Evolutionary conservation across 2,888 invertebrate species (phyloP).

Genomic region (Sesia apiformis): DNA sequence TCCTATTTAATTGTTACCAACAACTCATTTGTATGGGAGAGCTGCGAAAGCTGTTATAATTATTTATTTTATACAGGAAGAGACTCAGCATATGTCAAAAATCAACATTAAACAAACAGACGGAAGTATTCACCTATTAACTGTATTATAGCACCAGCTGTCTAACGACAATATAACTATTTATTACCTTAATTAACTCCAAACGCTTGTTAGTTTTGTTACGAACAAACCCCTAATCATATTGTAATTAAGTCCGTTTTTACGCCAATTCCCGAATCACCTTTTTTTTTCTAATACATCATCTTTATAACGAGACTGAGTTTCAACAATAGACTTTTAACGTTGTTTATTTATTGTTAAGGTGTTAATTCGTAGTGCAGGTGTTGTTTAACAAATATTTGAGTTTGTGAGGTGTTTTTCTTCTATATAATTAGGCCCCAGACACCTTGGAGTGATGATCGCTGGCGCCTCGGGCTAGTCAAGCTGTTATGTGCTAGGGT

Average conservation of each 20-base stretch:
- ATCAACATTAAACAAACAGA: slow-evolving; percentile 38
- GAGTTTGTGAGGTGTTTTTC: slow-evolving; percentile 51
- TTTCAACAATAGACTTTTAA: slow-evolving; percentile 12
- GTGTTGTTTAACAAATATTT: slow-evolving; percentile 44
- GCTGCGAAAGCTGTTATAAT: too few relatives aligned
- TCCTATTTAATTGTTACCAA: too few relatives aligned
- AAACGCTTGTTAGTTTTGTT: slow-evolving; percentile 66
- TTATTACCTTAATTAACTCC: slow-evolving; percentile 62
- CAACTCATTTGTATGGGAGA: too few relatives aligned
- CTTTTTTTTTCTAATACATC: slow-evolving; percentile 23
- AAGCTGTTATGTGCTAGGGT: slow-evolving; percentile 13
- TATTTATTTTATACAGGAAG: too few relatives aligned
- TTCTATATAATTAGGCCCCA: slow-evolving; percentile 64
- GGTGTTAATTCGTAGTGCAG: slow-evolving; percentile 11
- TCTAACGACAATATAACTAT: slow-evolving; percentile 65
- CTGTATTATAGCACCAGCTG: slow-evolving; percentile 36
- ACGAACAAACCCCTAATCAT: slow-evolving; percentile 65
- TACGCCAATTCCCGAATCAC: slow-evolving; percentile 57
- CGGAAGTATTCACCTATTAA: slow-evolving; percentile 19
- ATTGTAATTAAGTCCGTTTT: slow-evolving; percentile 66
- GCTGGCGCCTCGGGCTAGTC: slow-evolving; percentile 53
- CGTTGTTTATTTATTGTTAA: slow-evolving; percentile 16
- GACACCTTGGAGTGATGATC: slow-evolving; percentile 63
- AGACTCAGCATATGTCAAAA: too few relatives aligned
- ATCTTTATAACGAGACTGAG: slow-evolving; percentile 25